Evolutionary conservation across 2,113 vertebrate species (phyloP).

Genomic region (Taxidea taxus): DNA sequence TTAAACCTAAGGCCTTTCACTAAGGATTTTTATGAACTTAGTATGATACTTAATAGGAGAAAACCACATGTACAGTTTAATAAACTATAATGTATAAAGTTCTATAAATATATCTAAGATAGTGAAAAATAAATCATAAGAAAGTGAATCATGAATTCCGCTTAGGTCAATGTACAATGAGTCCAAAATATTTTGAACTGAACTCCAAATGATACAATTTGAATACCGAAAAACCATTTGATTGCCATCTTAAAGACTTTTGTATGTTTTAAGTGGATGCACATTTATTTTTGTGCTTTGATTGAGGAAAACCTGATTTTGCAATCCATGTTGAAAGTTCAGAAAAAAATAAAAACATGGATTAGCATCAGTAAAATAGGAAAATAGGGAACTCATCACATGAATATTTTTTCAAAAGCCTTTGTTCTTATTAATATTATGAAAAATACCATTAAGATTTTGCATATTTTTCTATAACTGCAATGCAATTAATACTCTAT

Average conservation of each 20-base stretch:
- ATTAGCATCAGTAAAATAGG: neutral
- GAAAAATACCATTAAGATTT: conserved; percentile 66
- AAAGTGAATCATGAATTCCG: neutral
- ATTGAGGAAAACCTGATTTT: neutral
- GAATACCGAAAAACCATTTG: neutral
- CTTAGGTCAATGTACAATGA: neutral
- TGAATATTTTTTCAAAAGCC: conserved; percentile 20
- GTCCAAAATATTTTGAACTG: neutral
- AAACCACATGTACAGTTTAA: neutral
- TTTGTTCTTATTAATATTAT: conserved; percentile 67
- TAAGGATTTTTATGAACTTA: neutral
- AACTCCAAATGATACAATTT: neutral
- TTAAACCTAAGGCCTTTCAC: neutral
- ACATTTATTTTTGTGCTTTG: conserved; percentile 16
- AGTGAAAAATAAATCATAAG: neutral
- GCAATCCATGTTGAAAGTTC: neutral
- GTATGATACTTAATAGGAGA: neutral
- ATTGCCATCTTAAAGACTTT: neutral
- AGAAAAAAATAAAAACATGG: neutral
- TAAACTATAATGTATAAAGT: neutral
- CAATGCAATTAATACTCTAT: conserved; percentile 61
- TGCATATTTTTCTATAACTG: conserved; percentile 74
- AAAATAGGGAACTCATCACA: neutral
- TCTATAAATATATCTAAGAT: neutral
- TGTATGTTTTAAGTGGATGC: neutral